Evolutionary conservation across 2,113 vertebrate species (phyloP).

Genomic region (Notiomystis cincta): DNA sequence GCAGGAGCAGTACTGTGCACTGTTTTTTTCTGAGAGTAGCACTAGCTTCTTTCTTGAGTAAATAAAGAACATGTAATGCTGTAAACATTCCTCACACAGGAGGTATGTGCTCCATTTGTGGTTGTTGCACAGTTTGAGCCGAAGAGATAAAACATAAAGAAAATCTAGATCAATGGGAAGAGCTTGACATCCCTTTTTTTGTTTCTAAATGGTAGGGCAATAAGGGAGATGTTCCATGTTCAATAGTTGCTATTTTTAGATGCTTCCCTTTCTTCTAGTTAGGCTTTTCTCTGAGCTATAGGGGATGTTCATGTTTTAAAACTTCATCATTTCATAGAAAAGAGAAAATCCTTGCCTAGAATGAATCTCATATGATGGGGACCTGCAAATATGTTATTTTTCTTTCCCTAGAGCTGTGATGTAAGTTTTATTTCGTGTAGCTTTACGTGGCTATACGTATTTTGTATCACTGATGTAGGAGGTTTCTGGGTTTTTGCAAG

Average conservation of each 20-base stretch:
- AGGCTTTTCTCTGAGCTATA: background rate
- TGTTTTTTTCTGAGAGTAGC: conserved; percentile 12
- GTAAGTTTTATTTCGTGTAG: background rate
- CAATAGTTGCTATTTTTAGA: background rate
- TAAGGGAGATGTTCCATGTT: background rate
- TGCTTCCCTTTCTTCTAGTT: background rate
- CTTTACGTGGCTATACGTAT: background rate
- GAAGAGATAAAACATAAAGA: background rate
- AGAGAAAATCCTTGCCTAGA: background rate
- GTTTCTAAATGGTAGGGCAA: conserved; percentile 5
- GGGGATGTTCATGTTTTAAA: background rate
- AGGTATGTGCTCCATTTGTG: conserved; percentile 20
- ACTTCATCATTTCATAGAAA: background rate
- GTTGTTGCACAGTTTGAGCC: conserved; percentile 16
- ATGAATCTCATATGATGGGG: background rate
- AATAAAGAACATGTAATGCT: conserved; percentile 38
- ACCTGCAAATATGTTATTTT: background rate
- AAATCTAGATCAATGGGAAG: conserved; percentile 47
- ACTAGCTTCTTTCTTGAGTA: conserved; percentile 56
- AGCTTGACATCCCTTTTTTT: conserved; percentile 50
- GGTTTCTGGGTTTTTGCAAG: background rate
- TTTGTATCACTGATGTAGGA: background rate
- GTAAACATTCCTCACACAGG: conserved; percentile 22
- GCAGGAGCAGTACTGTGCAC: background rate
- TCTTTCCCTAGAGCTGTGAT: background rate